Conservation (phyloP, 2,888 invertebrate species). For the Ferdinandea cuprea region DNA sequence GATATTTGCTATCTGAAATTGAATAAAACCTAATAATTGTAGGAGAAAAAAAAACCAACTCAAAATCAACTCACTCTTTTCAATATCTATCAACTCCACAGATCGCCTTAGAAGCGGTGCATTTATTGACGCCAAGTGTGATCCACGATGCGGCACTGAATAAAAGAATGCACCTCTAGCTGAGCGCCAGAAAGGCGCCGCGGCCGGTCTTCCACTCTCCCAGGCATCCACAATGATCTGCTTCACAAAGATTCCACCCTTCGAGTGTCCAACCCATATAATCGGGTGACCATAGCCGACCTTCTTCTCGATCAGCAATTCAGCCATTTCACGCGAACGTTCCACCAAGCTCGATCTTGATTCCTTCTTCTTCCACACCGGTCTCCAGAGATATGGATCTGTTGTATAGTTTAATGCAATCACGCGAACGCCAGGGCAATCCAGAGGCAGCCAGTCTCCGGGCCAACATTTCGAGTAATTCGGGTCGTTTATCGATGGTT, state of each 20-base stretch:
- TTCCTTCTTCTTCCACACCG: constrained; percentile 88
- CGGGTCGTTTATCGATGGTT: constrained; percentile 77
- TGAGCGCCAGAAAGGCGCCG: constrained; percentile 84
- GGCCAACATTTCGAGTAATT: constrained; percentile 91
- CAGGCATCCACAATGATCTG: constrained; percentile 89
- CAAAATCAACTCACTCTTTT: constrained; percentile 86
- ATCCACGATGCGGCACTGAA: constrained; percentile 94
- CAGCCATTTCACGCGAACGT: constrained; percentile 89
- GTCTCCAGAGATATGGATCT: constrained; percentile 90
- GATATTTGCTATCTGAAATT: constrained; percentile 87
- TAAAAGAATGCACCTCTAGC: constrained; percentile 91
- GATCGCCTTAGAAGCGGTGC: constrained; percentile 90
- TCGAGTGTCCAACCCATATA: constrained; percentile 92
- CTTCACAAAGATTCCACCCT: constrained; percentile 94
- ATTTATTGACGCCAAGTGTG: constrained; percentile 89
- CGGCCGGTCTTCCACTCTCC: constrained; percentile 83
- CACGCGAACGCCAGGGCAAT: constrained; percentile 90
- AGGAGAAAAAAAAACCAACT: too few species aligned
- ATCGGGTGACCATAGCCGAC: constrained; percentile 91
- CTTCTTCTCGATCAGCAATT: constrained; percentile 86
- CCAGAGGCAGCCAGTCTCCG: constrained; percentile 91
- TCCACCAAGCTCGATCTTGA: constrained; percentile 87
- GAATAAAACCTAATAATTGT: too few species aligned
- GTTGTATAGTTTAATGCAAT: constrained; percentile 93
- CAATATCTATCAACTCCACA: constrained; percentile 90